These are phyloP conservation scores for Limanda limanda DNA, from an alignment of 2,113 vertebrate species.

Conservation along the genomic window DNA sequence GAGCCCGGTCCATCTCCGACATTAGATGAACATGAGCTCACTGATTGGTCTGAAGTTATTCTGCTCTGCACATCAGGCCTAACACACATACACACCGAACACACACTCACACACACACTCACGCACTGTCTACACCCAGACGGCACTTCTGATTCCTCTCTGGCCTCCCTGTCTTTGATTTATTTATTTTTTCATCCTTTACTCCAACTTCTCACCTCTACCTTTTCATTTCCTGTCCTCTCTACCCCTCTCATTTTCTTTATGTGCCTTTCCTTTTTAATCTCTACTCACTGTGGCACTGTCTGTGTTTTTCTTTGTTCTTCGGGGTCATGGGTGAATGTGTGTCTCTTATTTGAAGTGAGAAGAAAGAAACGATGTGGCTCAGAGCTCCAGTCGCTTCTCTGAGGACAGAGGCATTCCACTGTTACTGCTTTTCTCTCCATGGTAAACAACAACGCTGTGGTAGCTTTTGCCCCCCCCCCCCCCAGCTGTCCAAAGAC, in stretches of 20 bases:
- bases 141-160: constrained; percentile 39
- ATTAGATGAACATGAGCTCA: not conserved
- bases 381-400: constrained; percentile 27
- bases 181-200: not conserved
- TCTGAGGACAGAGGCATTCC: constrained; percentile 16
- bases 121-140: constrained; percentile 13
- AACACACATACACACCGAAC: not conserved
- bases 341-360: constrained; percentile 35
- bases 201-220: not conserved
- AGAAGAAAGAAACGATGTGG: constrained; percentile 28
- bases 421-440: not conserved
- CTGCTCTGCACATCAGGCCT: not conserved
- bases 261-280: constrained; percentile 25
- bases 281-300: constrained; percentile 14
- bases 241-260: constrained; percentile 8
- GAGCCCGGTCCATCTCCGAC: not conserved
- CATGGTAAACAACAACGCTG: not conserved
- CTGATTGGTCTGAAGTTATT: constrained; percentile 3
- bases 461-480: not conserved
- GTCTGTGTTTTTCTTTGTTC: constrained; percentile 19
- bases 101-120: constrained; percentile 17
- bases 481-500: not conserved
- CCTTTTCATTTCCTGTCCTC: constrained; percentile 18
- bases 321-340: constrained; percentile 14
- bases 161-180: not conserved